phyloP scores from a whole-genome alignment of 1,140 invertebrate genomes.

The Bombus polaris region DNA sequence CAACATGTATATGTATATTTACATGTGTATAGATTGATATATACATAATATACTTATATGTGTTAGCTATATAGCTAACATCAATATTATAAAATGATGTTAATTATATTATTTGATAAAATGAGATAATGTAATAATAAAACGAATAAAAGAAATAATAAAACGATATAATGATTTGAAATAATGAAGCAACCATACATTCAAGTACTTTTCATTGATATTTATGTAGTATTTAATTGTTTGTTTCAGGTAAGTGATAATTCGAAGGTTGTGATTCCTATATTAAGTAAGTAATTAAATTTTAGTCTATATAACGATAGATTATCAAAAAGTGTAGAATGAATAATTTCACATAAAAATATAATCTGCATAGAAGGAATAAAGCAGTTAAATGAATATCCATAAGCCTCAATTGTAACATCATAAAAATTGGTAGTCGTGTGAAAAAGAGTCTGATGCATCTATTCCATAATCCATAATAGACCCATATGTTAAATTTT shows the following conservation, averaged over 20 bases:
- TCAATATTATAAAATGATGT: too few species aligned
- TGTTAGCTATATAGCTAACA: too few species aligned
- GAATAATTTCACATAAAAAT: not conserved
- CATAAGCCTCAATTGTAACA: not conserved
- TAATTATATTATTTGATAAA: too few species aligned
- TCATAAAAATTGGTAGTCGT: not conserved
- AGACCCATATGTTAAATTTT: not conserved
- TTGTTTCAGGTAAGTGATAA: constrained; percentile 63
- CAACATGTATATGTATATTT: too few species aligned
- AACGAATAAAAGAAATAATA: too few species aligned
- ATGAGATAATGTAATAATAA: too few species aligned
- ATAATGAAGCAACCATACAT: not conserved
- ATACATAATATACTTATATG: too few species aligned
- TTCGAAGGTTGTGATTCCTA: not conserved
- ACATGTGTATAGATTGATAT: too few species aligned
- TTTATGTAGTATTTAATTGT: constrained; percentile 1
- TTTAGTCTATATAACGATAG: not conserved
- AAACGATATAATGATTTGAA: not conserved
- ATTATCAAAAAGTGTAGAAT: not conserved
- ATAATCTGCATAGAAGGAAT: not conserved
- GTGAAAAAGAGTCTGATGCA: not conserved
- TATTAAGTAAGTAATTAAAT: constrained; percentile 47
- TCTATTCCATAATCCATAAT: too few species aligned
- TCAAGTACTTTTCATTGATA: not conserved
- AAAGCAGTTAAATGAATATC: constrained; percentile 1